Percentiles rank a stretch among this genome's conserved stretches.
phyloP scores from a whole-genome alignment of 2,888 invertebrate species.

The Cyclophora punctaria region DNA sequence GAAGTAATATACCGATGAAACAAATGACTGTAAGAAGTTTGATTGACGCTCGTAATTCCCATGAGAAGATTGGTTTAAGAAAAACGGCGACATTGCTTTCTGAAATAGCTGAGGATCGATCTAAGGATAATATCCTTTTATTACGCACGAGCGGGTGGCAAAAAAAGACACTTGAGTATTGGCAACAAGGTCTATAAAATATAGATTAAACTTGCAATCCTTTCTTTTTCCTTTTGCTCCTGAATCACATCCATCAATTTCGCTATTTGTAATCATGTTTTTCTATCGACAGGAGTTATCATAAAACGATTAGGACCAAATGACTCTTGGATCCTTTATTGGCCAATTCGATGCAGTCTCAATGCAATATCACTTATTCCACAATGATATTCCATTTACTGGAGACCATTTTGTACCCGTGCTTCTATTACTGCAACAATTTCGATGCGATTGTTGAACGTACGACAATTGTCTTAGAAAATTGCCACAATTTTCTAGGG shows the following conservation, averaged over 20 bases:
- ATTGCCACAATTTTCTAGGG: conserved; percentile 46
- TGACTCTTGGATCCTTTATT: conserved; percentile 1
- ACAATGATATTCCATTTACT: conserved; percentile 12
- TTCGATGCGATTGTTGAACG: conserved; percentile 19
- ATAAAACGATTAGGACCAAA: conserved; percentile 4
- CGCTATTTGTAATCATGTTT: conserved; percentile 17
- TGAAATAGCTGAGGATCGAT: conserved; percentile 2
- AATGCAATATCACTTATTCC: conserved; percentile 2
- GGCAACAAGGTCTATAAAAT: conserved; percentile 23
- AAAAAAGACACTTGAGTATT: conserved; percentile 32
- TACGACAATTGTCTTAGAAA: conserved; percentile 33
- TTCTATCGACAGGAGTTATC: conserved; percentile 2
- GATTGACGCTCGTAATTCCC: conserved; percentile 16
- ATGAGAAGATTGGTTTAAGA: conserved; percentile 12
- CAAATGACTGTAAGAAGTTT: conserved; percentile 10
- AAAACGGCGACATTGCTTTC: conserved; percentile 9
- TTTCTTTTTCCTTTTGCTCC: conserved; percentile 24
- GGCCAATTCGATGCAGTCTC: background rate
- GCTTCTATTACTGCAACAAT: conserved; percentile 14
- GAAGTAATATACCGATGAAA: conserved; percentile 1
- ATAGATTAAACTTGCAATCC: conserved; percentile 28
- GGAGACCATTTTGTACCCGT: conserved; percentile 6
- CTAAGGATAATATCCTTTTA: conserved; percentile 23
- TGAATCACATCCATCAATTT: conserved; percentile 30
- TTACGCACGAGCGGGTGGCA: conserved; percentile 32